Evolutionary conservation across 2,113 vertebrate genomes (phyloP), one percentile per base, ranked within the genome.

Genomic region (Oceanodroma tethys): DNA sequence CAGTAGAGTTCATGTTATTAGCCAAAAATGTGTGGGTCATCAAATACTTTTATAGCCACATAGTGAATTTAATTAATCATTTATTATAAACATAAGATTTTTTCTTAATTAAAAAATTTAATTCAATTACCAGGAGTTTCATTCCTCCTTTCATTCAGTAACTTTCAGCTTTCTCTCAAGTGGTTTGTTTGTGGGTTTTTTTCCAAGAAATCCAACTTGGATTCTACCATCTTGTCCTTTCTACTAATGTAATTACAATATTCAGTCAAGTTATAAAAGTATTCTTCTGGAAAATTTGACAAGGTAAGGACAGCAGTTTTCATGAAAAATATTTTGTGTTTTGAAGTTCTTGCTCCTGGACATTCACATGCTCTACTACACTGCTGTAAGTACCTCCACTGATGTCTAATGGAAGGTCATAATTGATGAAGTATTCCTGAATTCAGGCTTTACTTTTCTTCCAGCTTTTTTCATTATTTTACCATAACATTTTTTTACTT

Each of bases 31-130:
- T 75, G 32, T 56, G 26, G 22, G 42, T 83, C 71, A 60, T 94
- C 13, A 42, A 82, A 91, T 92, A 96, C 47, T 96, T 97, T 97
- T 96, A 97, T 86, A 95, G 74, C 65, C 85, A 95, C 56, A 88
- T n/a, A 90, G 81, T 95, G 86, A 95, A 97, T 91, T 96, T 95
- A 89, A 95, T 98, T 97, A 97, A 94, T 97, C 27, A 90, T 88
- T 95, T 95, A 74, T 96, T 96, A 93, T 86, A 97, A 96, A 80
- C 27, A 65, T 55, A 79, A 75, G 36, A 95, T 88, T 92, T 93
- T 96, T 94, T 97, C 95, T 96, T 86, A 97, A 95, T 76, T 79
- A 96, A 93, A 85, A 97, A 89, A 70, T 29, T 74, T 75, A 96
- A 91, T 90, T 97, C 25, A 90, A 23, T 94, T 93, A 94, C 70